Base-by-base conservation (phyloP, 2,888 invertebrate species). In the Nymphalis polychloros region DNA sequence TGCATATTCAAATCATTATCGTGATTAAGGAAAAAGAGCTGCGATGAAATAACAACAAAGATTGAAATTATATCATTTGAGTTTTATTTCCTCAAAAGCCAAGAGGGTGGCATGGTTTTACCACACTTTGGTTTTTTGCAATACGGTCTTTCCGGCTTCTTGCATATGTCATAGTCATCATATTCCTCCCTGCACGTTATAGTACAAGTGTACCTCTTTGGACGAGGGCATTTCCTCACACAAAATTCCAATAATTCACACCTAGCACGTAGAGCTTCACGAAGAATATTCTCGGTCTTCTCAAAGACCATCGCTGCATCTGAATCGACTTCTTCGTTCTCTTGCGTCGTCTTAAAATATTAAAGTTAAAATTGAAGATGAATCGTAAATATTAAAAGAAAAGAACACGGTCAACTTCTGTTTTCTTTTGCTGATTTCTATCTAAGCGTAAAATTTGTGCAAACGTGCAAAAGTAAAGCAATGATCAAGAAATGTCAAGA, bases 31-130 rank as follows among this genome's bases (percentile, higher is more conserved):
- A 13, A 41, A 4, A 41, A 41, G 0, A 31, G 5, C 27, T 0
- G 6, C 13, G 13, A 41, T 41, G 13, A 41, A 41, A 41, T 41
- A 41, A 13, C 1, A 41, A 41, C 1, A 13, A 10, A 13, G 13
- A 41, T 41, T 23, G 1, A 10, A 23, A 27, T 5, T 52, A 16
- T 20, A 20, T 13, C 16, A 20, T 23, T 20, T 16, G 20, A 23
- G 16, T 31, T 66, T 60, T 65, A 66, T 48, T 63, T 27, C 17
- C 27, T 35, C 8, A 63, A 48, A 20, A 57, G 52, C 76, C 76
- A 78, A 19, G 48, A 35, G 0, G 82, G 82, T 16, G 81, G 83
- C 77, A 81, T 73, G 0, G 85, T 85, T 48, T 63, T 79, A 0
- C 84, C 82, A 57, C 81, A 80, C 20, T 72, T 77, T 0, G 68